Conservation (phyloP, 1,140 invertebrate genomes). For the Lysiphlebus fabarum region DNA sequence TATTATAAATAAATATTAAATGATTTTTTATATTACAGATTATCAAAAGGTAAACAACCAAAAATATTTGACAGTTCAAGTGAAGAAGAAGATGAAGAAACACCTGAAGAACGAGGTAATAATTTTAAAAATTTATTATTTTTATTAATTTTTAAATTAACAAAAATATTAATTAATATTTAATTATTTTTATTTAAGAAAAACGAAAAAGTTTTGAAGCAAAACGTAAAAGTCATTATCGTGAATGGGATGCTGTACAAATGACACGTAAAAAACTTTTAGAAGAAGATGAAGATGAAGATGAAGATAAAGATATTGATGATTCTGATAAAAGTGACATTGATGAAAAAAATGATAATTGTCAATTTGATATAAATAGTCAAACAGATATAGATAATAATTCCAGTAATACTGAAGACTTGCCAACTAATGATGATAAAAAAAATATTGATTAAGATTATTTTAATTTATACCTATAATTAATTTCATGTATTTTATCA, state of each 20-base stretch:
- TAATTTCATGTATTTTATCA: too few relatives aligned
- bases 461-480: too few relatives aligned
- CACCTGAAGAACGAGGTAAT: conserved; percentile 62
- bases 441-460: too few relatives aligned
- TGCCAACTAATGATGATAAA: too few relatives aligned
- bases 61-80: conserved; percentile 61
- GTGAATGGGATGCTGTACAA: conserved; percentile 92
- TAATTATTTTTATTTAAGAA: conserved; percentile 49
- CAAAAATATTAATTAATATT: background rate
- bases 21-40: conserved; percentile 52
- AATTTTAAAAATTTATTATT: too few relatives aligned
- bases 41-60: conserved; percentile 59
- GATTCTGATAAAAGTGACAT: conserved; percentile 56
- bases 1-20: conserved; percentile 20
- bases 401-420: too few relatives aligned
- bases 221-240: conserved; percentile 94
- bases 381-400: too few relatives aligned
- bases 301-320: conserved; percentile 61
- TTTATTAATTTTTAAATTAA: background rate
- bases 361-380: background rate
- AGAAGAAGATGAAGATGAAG: conserved; percentile 84
- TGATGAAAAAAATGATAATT: conserved; percentile 5
- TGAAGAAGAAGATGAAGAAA: conserved; percentile 63
- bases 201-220: conserved; percentile 78
- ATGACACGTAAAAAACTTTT: conserved; percentile 84